Evolutionary conservation across 2,113 vertebrate species (phyloP).

Genomic region (Steatornis caripensis): DNA sequence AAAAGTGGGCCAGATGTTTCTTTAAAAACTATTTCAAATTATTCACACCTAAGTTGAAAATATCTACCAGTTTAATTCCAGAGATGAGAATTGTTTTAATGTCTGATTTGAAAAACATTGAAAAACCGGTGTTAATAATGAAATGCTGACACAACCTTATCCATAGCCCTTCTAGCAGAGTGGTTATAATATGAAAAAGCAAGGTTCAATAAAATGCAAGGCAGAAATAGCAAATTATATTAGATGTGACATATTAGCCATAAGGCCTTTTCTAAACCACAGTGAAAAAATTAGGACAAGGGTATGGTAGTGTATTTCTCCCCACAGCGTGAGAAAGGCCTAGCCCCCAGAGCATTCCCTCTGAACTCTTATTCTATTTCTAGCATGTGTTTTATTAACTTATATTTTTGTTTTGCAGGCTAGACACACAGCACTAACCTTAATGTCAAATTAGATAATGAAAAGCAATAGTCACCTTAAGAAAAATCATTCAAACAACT

Average conservation of each 20-base stretch:
- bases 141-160: slow-evolving; percentile 62
- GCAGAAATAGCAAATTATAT: slow-evolving; percentile 66
- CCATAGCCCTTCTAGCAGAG: slow-evolving; percentile 44
- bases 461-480: slow-evolving; percentile 59
- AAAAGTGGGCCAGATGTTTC: background rate
- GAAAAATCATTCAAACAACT: slow-evolving; percentile 58
- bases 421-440: slow-evolving; percentile 59
- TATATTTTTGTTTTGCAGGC: slow-evolving; percentile 67
- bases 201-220: slow-evolving; percentile 60
- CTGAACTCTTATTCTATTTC: slow-evolving; percentile 58
- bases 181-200: slow-evolving; percentile 60
- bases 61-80: background rate
- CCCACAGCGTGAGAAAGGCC: slow-evolving; percentile 31
- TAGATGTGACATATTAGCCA: slow-evolving; percentile 65
- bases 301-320: slow-evolving; percentile 49
- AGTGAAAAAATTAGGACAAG: slow-evolving; percentile 65
- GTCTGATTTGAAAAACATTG: slow-evolving; percentile 43
- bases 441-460: slow-evolving; percentile 71
- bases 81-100: background rate
- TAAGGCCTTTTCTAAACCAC: slow-evolving; percentile 60
- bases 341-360: slow-evolving; percentile 33
- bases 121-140: slow-evolving; percentile 59
- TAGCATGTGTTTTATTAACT: slow-evolving; percentile 63
- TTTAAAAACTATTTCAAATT: slow-evolving; percentile 17
- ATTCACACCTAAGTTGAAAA: slow-evolving; percentile 1